Evolutionary conservation across 2,113 vertebrate genomes (phyloP).

Genomic region (Dendrocopos noguchii): DNA sequence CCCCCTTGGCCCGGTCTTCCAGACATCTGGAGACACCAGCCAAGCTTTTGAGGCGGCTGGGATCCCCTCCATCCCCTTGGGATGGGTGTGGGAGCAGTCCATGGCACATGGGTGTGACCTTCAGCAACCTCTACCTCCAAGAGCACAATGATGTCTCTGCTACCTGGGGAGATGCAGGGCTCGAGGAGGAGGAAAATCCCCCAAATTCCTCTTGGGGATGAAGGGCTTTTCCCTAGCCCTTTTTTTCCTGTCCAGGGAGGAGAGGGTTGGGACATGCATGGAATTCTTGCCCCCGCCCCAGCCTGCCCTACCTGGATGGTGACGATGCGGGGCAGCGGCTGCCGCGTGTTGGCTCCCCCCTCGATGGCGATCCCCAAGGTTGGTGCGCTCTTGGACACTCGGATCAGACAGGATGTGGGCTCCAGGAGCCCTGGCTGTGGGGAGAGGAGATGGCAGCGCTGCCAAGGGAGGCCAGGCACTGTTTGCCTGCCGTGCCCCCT

Average conservation of each 20-base stretch:
- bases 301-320: slow-evolving; percentile 89
- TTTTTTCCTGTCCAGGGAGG: neutral
- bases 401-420: slow-evolving; percentile 89
- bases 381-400: slow-evolving; percentile 89
- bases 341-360: slow-evolving; percentile 95
- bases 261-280: accelerated
- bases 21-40: neutral
- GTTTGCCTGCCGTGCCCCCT: accelerated
- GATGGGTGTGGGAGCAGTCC: neutral
- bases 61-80: neutral
- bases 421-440: slow-evolving; percentile 91
- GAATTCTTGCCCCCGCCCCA: neutral
- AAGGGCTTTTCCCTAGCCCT: neutral
- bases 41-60: neutral
- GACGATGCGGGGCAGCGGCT: slow-evolving; percentile 95
- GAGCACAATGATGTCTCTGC: neutral
- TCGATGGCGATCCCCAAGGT: slow-evolving; percentile 97
- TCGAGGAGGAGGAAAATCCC: accelerated
- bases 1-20: neutral
- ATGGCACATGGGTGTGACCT: accelerated
- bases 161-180: neutral
- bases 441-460: neutral
- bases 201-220: neutral
- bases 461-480: neutral
- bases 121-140: no score